phyloP scores from a whole-genome alignment of 2,113 vertebrate genomes.

The Plestiodon gilberti region DNA sequence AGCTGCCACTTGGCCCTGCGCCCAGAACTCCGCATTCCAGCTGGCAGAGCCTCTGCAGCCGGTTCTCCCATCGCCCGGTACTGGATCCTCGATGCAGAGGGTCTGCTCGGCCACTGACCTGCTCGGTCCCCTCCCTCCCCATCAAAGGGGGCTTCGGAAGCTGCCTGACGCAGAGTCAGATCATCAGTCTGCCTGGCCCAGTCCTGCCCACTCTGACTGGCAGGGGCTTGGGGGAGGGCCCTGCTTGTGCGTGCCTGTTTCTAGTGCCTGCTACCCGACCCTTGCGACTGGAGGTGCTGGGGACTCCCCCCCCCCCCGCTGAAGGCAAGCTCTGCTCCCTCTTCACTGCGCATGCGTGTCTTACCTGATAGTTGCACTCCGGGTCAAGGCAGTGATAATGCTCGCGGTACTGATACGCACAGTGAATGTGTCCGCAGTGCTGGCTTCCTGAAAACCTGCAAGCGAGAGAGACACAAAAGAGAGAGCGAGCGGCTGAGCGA shows the following conservation, averaged over 20 bases:
- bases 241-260: background rate
- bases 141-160: no score
- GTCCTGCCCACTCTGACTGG: background rate
- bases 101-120: no score
- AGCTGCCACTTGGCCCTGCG: no score
- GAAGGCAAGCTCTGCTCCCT: background rate
- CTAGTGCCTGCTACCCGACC: background rate
- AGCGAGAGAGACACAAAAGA: background rate
- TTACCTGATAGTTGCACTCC: conserved; percentile 99
- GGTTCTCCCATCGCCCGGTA: no score
- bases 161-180: no score
- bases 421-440: conserved; percentile 98
- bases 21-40: no score
- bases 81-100: no score
- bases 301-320: fast-evolving
- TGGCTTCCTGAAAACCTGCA: conserved; percentile 97
- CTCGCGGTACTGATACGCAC: conserved; percentile 97
- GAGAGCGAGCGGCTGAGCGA: conserved; percentile 13
- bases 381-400: conserved; percentile 99
- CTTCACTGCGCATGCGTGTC: background rate
- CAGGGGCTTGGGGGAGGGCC: background rate
- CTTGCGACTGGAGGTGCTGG: background rate
- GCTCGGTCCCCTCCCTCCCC: no score
- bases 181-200: background rate
- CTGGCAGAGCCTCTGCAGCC: no score